phyloP scores from a whole-genome alignment of 2,888 invertebrate genomes.

The Drosophila ochracea region DNA sequence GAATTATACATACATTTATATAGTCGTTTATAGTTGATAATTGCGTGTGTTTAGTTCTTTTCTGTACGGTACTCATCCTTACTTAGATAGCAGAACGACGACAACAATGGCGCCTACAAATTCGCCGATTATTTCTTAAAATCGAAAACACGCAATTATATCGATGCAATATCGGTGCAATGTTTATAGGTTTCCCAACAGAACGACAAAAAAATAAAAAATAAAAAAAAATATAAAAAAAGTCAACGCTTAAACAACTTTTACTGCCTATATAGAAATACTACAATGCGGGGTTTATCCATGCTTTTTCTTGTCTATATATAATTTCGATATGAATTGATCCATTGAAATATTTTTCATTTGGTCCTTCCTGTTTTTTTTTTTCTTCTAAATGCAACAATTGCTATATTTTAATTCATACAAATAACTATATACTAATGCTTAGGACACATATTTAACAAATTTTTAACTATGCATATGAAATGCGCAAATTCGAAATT shows the following conservation, averaged over 20 bases:
- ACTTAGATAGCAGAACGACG: constrained; percentile 14
- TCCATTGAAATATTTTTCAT: background rate
- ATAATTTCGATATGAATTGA: constrained; percentile 8
- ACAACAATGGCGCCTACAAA: constrained; percentile 12
- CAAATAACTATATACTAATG: background rate
- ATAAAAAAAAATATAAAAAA: background rate
- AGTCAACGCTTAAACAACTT: constrained; percentile 48
- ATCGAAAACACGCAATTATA: constrained; percentile 2
- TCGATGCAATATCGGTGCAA: constrained; percentile 5
- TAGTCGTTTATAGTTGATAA: constrained; percentile 7
- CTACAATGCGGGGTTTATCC: constrained; percentile 10
- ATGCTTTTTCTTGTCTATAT: constrained; percentile 1
- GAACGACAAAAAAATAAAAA: background rate
- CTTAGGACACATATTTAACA: constrained; percentile 21
- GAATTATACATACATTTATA: background rate
- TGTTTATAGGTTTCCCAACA: constrained; percentile 33
- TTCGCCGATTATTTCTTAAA: constrained; percentile 2
- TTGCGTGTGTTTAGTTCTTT: constrained; percentile 8
- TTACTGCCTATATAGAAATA: constrained; percentile 43
- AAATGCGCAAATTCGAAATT: constrained; percentile 55
- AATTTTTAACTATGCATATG: constrained; percentile 60
- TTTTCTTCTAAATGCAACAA: background rate
- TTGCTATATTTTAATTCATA: background rate
- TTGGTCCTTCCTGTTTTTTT: background rate
- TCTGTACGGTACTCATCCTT: background rate